A percentile compares a stretch with the other conserved stretches of the same genome.
phyloP scores from a whole-genome alignment of 2,797 vertebrate species.

The Microctenopoma steveboyesi region DNA sequence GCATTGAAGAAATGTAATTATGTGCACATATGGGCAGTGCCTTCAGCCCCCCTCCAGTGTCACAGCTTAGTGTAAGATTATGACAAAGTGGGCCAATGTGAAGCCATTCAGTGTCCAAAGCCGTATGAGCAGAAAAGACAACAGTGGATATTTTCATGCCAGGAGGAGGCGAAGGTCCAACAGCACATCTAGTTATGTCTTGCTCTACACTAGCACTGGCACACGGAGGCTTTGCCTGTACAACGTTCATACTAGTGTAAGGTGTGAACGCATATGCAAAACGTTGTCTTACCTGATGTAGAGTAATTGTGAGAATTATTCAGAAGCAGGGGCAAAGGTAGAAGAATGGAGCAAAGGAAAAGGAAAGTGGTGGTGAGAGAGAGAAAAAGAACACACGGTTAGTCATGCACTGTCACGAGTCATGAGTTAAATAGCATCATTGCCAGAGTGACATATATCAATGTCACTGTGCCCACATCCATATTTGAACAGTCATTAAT shows the following conservation, averaged over 20 bases:
- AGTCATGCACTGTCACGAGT: conserved; percentile 58
- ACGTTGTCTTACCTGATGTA: conserved; percentile 61
- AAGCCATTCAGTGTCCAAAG: conserved; percentile 61
- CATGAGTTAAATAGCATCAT: conserved; percentile 63
- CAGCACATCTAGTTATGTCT: conserved; percentile 16
- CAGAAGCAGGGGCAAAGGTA: neutral
- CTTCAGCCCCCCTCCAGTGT: conserved; percentile 27
- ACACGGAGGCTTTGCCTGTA: neutral
- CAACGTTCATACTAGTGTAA: neutral
- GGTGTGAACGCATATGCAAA: neutral
- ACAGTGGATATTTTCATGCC: conserved; percentile 32
- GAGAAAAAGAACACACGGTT: conserved; percentile 51
- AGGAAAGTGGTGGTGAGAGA: conserved; percentile 17
- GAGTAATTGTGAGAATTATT: conserved; percentile 29
- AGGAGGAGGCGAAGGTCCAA: conserved; percentile 26
- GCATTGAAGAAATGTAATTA: conserved; percentile 65
- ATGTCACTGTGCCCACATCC: conserved; percentile 64
- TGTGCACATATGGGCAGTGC: conserved; percentile 61
- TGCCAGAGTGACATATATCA: conserved; percentile 75
- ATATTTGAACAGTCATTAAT: conserved; percentile 76
- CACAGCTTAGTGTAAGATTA: conserved; percentile 59
- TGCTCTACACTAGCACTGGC: neutral
- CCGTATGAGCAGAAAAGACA: conserved; percentile 42
- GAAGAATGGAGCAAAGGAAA: neutral
- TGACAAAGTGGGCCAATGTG: conserved; percentile 68